Base-by-base conservation (phyloP, 1,140 invertebrate genomes). In the Lysiphlebus fabarum region DNA sequence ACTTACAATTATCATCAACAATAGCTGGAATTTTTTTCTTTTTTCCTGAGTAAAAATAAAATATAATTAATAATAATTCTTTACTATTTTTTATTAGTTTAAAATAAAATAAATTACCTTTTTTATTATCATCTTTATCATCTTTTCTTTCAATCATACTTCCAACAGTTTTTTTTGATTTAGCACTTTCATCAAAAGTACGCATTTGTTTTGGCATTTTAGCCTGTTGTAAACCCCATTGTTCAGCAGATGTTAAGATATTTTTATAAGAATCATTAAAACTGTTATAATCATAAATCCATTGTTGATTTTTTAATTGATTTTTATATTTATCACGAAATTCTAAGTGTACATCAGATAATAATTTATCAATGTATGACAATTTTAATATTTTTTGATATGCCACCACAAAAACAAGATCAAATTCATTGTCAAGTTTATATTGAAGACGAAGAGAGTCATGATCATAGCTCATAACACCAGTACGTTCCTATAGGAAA, bases 361-460 rank as follows among this genome's bases (percentile, higher is more conserved):
- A 79, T 81, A 99, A 96, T 78, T 96, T 98, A 77, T 99, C 98
- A 54, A 99, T 87, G 75, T 99, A 99, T 0, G 91, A 93, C 47
- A 99, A 78, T 72, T 99, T 93, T 42, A 99, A 79, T 70, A 99
- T 96, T 70, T 97, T 97, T 77, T 99, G 97, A 83, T 98, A 99
- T 0, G 93, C 95, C 6, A 97, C 95, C 59, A 99, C 94, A 85
- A 96, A 99, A 26, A 99, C 88, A 59, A 99, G 80, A 69, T 99
- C 97, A 82, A 99, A 97, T 80, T 99, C 96, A 86, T 99, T 99
- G 77, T 99, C 97, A 56, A 99, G 83, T 77, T 95, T 96, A 68
- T 98, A 99, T 70, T 98, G 94, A 9, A 99, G 79, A 1, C 90
- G 90, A 49, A 98, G 78, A 9, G 91, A 87, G 64, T 96, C 90